These are phyloP conservation scores for Lanistes nyassanus DNA, from an alignment of 1,140 invertebrate genomes.

Conservation along the genomic window DNA sequence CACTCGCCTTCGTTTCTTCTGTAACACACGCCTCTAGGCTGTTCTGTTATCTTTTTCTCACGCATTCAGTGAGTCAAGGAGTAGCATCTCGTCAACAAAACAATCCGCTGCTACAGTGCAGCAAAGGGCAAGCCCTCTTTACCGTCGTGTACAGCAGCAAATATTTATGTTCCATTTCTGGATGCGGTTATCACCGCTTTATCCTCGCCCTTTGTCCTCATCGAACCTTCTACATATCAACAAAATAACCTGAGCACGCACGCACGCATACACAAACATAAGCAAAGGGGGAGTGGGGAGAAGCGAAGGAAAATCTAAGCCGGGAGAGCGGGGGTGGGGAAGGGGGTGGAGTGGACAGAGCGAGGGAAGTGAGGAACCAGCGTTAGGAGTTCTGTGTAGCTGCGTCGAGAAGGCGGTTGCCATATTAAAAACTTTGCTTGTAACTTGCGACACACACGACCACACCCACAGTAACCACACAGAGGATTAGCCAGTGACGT, in stretches of 20 bases:
- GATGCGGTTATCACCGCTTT: too few species aligned
- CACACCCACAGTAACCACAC: neutral
- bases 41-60: too few species aligned
- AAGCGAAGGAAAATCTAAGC: neutral
- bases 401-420: neutral
- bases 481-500: too few species aligned
- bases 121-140: too few species aligned
- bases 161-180: too few species aligned
- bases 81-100: too few species aligned
- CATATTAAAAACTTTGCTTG: neutral
- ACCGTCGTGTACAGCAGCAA: too few species aligned
- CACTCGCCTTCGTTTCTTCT: too few species aligned
- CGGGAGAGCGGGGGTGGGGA: neutral
- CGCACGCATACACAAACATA: conserved; percentile 6
- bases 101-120: too few species aligned
- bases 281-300: neutral
- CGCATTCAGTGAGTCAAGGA: too few species aligned
- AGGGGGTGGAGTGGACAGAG: neutral
- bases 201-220: too few species aligned
- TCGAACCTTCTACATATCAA: neutral
- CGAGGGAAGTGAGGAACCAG: neutral
- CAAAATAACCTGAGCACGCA: neutral
- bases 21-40: too few species aligned
- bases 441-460: neutral
- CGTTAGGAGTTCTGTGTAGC: neutral